Evolutionary conservation across 2,888 invertebrate species (phyloP), one percentile per base, ranked within the genome.

Genomic region (Noctua janthina): DNA sequence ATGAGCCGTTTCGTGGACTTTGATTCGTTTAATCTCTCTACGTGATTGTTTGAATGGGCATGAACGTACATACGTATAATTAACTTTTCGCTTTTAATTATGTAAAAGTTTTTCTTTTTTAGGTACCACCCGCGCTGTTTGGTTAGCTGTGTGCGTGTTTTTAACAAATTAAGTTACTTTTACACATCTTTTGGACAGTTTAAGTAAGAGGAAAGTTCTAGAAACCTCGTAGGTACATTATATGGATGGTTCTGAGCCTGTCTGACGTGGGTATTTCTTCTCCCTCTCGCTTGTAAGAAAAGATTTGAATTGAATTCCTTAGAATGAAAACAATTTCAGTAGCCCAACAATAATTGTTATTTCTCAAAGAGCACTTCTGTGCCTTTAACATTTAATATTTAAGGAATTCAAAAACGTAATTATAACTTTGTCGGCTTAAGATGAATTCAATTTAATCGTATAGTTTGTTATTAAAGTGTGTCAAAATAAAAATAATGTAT

Each of bases 21-120:
- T 87, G 89, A 89, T 91, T 89, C 86, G 80, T 82, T 79, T 86
- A 89, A 86, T 82, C 81, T 87, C 76, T 84, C 76, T 79, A 66
- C 74, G 78, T 81, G 76, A 77, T 78, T 80, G 71, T 84, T 84
- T 79, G 46, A 66, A 79, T 76, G 64, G 78, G 74, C 76, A 68
- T 75, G 54, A 54, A 64, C 15, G 51, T 72, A 79, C 70, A 68
- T 69, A 76, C 49, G 62, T 77, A 70, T 74, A 80, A 71, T 74
- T 76, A 67, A 56, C 13, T 78, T 29, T 54, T 69, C 29, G 39
- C 8, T 59, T 87, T 79, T 83, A 75, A 78, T 76, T 78, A 62
- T 49, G 17, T 79, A 54, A 79, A 71, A 68, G 68, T 75, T 54
- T 59, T 76, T 66, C 66, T 67, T 51, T 73, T 70, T 64, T 75